Evolutionary conservation across 2,888 invertebrate species (phyloP).

Genomic region (Salticus scenicus): DNA sequence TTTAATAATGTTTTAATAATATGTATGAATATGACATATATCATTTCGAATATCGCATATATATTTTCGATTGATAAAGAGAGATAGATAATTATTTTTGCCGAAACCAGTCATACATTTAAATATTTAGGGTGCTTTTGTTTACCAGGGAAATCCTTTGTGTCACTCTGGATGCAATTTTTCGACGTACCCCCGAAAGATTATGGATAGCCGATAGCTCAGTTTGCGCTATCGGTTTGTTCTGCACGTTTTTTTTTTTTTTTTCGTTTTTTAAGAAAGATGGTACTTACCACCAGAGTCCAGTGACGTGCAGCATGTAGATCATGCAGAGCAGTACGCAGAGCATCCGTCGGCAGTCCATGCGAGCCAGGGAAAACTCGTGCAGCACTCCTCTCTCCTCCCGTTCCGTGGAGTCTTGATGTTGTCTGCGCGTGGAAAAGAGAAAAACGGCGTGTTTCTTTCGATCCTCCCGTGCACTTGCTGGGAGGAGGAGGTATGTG

Average conservation of each 20-base stretch:
- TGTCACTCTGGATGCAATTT: neutral
- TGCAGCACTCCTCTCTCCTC: slow-evolving; percentile 15
- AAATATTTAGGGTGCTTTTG: no score
- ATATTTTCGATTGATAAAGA: no score
- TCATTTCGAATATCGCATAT: no score
- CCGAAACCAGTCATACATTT: no score
- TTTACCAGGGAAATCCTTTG: no score
- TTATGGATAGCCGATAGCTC: neutral
- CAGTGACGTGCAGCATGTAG: slow-evolving; percentile 66
- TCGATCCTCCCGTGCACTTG: slow-evolving; percentile 1
- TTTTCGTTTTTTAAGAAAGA: neutral
- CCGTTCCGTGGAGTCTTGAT: neutral
- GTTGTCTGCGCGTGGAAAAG: neutral
- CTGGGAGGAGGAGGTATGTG: slow-evolving; percentile 13
- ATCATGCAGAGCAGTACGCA: slow-evolving; percentile 65
- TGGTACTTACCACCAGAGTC: slow-evolving; percentile 68
- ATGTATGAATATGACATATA: no score
- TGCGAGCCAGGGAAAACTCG: slow-evolving; percentile 38
- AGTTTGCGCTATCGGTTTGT: no score
- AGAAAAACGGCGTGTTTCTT: neutral
- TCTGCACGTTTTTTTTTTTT: neutral
- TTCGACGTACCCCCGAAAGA: neutral
- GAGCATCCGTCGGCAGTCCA: slow-evolving; percentile 68
- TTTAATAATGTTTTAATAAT: no score
- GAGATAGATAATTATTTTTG: no score